Conservation (phyloP, 2,113 vertebrate genomes). For the Orientallactaga bullata region DNA sequence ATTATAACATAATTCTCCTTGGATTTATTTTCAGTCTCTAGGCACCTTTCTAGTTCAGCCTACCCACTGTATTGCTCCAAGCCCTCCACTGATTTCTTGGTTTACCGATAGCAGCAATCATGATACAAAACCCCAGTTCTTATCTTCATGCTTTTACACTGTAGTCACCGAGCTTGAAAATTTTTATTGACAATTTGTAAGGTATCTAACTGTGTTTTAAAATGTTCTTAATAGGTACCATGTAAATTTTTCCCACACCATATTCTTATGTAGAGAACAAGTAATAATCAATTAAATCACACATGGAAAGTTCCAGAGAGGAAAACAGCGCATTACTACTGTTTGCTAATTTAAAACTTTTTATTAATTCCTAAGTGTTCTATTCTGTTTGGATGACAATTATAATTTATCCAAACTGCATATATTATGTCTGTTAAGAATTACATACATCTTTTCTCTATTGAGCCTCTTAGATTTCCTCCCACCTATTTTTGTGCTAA, state of each 20-base stretch:
- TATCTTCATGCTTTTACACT: not conserved
- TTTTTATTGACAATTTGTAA: not conserved
- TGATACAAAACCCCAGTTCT: not conserved
- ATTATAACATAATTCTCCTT: not conserved
- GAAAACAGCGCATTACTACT: not conserved
- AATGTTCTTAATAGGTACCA: not conserved
- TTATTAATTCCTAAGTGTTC: not conserved
- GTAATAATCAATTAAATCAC: not conserved
- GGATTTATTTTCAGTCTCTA: not conserved
- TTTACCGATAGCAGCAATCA: not conserved
- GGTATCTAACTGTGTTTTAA: not conserved
- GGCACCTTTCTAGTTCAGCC: not conserved
- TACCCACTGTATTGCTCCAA: not conserved
- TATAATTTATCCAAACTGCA: not conserved
- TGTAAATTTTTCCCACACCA: not conserved
- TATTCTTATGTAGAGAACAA: not conserved
- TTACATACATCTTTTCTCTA: not conserved
- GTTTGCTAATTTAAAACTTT: slow-evolving; percentile 6
- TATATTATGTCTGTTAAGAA: not conserved
- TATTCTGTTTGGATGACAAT: not conserved
- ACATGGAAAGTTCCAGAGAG: not conserved
- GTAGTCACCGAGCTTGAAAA: not conserved
- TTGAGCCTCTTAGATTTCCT: not conserved
- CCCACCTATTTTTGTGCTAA: not conserved
- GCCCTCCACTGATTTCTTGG: not conserved